phyloP scores from a whole-genome alignment of 2,888 invertebrate genomes.

The Tetranychus piercei region DNA sequence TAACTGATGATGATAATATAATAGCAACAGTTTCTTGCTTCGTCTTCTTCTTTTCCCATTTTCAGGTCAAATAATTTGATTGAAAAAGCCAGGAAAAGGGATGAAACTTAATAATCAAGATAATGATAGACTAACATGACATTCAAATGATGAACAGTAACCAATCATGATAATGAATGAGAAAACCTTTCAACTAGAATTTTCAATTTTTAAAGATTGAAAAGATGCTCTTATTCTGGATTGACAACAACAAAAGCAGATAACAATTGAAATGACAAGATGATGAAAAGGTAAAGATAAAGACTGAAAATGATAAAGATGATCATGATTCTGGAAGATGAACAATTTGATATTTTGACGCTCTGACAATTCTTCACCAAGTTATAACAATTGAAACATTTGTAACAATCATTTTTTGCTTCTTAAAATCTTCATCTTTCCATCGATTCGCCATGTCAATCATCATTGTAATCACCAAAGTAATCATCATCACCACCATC shows the following conservation, averaged over 20 bases:
- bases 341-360: not conserved
- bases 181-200: not conserved
- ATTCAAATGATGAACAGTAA: too few species aligned
- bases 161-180: too few species aligned
- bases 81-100: too few species aligned
- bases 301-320: not conserved
- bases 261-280: not conserved
- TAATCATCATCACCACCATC: not conserved
- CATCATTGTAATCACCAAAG: not conserved
- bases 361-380: not conserved
- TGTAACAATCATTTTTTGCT: not conserved
- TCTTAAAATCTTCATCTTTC: too few species aligned
- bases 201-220: not conserved
- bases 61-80: too few species aligned
- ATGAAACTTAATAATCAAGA: too few species aligned
- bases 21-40: too few species aligned
- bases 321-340: not conserved
- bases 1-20: too few species aligned
- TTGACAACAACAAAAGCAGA: not conserved
- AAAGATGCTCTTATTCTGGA: not conserved
- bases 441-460: not conserved
- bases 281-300: not conserved
- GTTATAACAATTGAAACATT: not conserved
- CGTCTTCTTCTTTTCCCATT: too few species aligned
- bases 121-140: too few species aligned